A percentile compares a stretch with the other conserved stretches of the same genome.
phyloP scores from a whole-genome alignment of 2,888 invertebrate genomes.

The Elegia similella region DNA sequence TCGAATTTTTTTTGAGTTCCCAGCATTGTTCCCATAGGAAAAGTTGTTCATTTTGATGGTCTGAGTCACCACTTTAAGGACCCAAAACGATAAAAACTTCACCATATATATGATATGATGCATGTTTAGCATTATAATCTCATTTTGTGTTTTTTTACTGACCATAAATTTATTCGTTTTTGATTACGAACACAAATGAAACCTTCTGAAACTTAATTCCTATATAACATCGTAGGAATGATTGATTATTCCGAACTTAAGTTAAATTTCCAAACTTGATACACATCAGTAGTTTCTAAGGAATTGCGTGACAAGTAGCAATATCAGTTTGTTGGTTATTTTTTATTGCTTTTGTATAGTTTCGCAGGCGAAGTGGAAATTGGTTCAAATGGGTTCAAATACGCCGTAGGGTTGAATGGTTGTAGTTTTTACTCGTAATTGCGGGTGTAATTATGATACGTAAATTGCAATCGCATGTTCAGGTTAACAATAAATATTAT shows the following conservation, averaged over 20 bases:
- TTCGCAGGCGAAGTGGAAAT: slow-evolving; percentile 32
- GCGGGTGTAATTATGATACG: slow-evolving; percentile 7
- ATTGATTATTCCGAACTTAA: slow-evolving; percentile 21
- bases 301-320: slow-evolving; percentile 34
- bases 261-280: slow-evolving; percentile 17
- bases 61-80: no score
- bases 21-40: no score
- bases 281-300: slow-evolving; percentile 19
- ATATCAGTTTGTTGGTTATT: slow-evolving; percentile 24
- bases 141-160: no score
- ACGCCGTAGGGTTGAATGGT: background rate
- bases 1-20: no score
- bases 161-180: no score
- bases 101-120: no score
- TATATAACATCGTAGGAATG: background rate
- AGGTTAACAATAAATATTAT: slow-evolving; percentile 2
- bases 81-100: no score
- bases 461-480: slow-evolving; percentile 6
- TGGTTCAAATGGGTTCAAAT: slow-evolving; percentile 29
- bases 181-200: no score
- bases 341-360: slow-evolving; percentile 29
- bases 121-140: no score
- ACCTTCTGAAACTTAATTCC: background rate
- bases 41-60: no score
- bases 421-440: slow-evolving; percentile 10